Conservation (phyloP, 2,113 vertebrate genomes). For the Antechinus flavipes region DNA sequence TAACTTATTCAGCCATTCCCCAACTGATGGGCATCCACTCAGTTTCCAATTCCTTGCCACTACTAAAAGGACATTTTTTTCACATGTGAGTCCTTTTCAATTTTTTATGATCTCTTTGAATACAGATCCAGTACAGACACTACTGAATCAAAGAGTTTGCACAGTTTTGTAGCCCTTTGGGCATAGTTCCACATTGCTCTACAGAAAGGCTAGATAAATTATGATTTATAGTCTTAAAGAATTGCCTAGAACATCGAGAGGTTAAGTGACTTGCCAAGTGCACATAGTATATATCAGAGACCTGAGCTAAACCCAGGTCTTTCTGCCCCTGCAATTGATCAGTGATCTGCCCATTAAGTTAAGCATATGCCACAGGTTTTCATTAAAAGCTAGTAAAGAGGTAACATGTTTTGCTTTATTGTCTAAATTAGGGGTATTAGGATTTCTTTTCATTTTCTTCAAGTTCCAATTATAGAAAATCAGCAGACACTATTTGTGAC, state of each 20-base stretch:
- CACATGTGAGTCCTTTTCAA: too few species aligned
- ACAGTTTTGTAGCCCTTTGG: too few species aligned
- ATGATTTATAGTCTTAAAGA: background rate
- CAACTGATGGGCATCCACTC: too few species aligned
- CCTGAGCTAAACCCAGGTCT: background rate
- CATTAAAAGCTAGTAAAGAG: background rate
- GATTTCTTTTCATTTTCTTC: background rate
- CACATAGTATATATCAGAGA: background rate
- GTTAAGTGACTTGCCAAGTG: background rate
- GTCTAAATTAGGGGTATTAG: background rate
- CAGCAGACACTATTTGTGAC: background rate
- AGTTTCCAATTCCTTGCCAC: too few species aligned
- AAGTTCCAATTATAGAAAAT: background rate
- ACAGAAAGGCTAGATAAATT: background rate
- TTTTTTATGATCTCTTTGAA: too few species aligned
- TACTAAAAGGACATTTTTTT: too few species aligned
- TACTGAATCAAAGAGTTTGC: too few species aligned
- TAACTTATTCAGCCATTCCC: too few species aligned
- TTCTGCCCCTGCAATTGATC: background rate
- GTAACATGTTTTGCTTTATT: background rate
- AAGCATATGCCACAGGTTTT: background rate
- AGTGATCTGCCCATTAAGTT: background rate
- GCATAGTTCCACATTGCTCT: too few species aligned
- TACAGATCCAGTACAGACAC: too few species aligned
- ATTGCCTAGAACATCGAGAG: background rate